Percentiles rank a stretch among this genome's conserved stretches.
phyloP scores from a whole-genome alignment of 2,797 vertebrate genomes.

The Liasis olivaceus region DNA sequence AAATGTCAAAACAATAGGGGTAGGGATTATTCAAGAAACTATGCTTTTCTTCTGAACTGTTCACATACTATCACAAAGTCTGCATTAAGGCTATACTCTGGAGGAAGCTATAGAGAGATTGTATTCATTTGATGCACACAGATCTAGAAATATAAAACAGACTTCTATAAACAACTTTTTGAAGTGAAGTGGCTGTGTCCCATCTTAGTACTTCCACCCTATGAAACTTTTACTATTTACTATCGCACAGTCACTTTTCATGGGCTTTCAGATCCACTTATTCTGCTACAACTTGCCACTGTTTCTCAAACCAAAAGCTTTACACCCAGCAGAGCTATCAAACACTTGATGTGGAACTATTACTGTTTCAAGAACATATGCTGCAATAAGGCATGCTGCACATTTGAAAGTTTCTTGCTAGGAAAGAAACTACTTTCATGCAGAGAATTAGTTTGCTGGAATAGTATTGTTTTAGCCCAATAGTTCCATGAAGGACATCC shows the following conservation, averaged over 20 bases:
- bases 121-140: not conserved
- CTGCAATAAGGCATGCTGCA: too few species aligned
- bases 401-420: not conserved
- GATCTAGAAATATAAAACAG: not conserved
- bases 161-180: not conserved
- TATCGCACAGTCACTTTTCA: not conserved
- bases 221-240: not conserved
- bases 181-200: not conserved
- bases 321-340: not conserved
- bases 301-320: not conserved
- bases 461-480: not conserved
- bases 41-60: not conserved
- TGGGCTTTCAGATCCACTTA: not conserved
- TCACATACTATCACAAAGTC: not conserved
- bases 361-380: not conserved
- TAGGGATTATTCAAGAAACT: not conserved
- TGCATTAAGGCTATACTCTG: not conserved
- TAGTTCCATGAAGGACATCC: not conserved
- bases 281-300: not conserved
- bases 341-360: not conserved
- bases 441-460: not conserved
- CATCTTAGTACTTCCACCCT: not conserved
- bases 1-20: conserved; percentile 1
- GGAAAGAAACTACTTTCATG: not conserved
- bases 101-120: not conserved